These are phyloP conservation scores for Rhynchomys soricoides DNA, from an alignment of 2,113 vertebrate genomes.

Conservation along the genomic window DNA sequence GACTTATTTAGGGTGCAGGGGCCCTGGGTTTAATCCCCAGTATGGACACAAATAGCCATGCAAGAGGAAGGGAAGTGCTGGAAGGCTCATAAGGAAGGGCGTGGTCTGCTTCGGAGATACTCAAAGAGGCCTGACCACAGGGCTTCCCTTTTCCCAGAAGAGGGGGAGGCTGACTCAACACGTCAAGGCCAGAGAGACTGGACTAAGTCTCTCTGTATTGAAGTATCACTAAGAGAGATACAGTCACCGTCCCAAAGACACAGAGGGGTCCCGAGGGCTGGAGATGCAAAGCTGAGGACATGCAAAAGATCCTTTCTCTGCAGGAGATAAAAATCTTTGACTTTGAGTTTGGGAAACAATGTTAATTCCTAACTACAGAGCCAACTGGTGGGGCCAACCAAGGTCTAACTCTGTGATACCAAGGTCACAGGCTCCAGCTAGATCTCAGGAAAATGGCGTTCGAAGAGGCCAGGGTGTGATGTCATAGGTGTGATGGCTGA, in stretches of 20 bases:
- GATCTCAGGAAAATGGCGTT: background rate
- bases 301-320: background rate
- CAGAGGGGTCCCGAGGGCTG: background rate
- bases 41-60: background rate
- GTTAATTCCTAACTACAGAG: background rate
- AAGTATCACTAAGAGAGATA: background rate
- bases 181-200: background rate
- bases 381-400: background rate
- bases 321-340: background rate
- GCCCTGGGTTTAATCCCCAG: background rate
- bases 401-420: background rate
- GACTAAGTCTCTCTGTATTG: background rate
- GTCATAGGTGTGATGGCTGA: background rate
- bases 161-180: background rate
- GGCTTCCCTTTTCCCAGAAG: slow-evolving; percentile 74
- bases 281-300: background rate
- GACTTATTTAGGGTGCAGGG: background rate
- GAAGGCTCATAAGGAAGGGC: slow-evolving; percentile 45
- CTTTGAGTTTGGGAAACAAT: background rate
- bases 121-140: slow-evolving; percentile 42
- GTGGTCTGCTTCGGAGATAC: slow-evolving; percentile 51
- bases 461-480: background rate
- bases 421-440: background rate
- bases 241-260: background rate
- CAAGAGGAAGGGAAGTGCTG: background rate